Evolutionary conservation across 2,888 invertebrate genomes (phyloP), one percentile per base, ranked within the genome.

Genomic region (Drosophila kuntzei): DNA sequence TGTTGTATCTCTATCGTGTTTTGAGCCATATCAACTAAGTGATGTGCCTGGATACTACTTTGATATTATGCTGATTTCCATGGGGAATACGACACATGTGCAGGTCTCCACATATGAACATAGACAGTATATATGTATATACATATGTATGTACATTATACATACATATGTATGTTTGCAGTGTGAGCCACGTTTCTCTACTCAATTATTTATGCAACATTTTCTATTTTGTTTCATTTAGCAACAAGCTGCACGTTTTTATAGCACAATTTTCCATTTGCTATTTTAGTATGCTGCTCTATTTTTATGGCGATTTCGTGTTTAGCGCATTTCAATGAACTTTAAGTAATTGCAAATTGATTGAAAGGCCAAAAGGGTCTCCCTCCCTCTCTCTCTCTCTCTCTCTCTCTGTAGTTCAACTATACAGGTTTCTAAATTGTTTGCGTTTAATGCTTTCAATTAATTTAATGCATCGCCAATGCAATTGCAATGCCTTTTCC

Each of bases 281-380:
- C 55, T 58, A 57, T 71, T 72, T 65, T 61, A 60, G 62, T 59
- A 46, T 20, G 12, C 14, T 39, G 57, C 58, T 64, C 62, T 72
- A 75, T 73, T 85, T 85, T 87, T 85, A 85, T 87, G 85, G 87
- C 75, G 81, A 74, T 79, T 80, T 84, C 85, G 81, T 86, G 89
- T 86, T 87, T 89, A 79, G 76, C 73, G 72, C 84, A 70, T 70
- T 84, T 72, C 75, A 71, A 71, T 76, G 77, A 77, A 81, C 85
- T 89, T 79, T 74, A 88, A 90, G 90, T 90, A 90, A 89, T 89
- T 85, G 90, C 83, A 81, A 89, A 86, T 90, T 87, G 83, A 89
- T 90, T 90, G 90, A 84, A 74, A 72, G 72, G 46, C 60, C 41
- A 62, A 61, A 73, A 63, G 60, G 44, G 44, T 3, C 16, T n/a